A percentile compares a stretch with the other conserved stretches of the same genome.
phyloP scores from a whole-genome alignment of 2,113 vertebrate species.

The Notothenia rossii region DNA sequence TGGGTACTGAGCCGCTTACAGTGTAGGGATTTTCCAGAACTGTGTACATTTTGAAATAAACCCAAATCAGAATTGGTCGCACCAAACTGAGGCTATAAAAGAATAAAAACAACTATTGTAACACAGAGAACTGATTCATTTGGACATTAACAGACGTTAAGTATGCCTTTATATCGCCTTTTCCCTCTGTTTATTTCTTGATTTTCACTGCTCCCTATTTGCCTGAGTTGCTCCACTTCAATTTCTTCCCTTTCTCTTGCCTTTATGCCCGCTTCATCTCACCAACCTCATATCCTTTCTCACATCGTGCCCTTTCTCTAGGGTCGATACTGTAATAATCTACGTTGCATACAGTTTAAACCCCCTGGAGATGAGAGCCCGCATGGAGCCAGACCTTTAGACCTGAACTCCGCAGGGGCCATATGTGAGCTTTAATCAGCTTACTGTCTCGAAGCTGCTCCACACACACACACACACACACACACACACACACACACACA shows the following conservation, averaged over 20 bases:
- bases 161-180: not conserved
- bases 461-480: conserved; percentile 22
- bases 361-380: conserved; percentile 34
- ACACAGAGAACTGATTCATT: not conserved
- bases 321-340: not conserved
- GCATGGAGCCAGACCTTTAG: conserved; percentile 33
- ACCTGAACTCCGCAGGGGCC: conserved; percentile 44
- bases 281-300: not conserved
- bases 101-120: not conserved
- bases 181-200: not conserved
- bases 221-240: not conserved
- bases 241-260: not conserved
- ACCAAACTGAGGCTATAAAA: not conserved
- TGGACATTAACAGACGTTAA: not conserved
- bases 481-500: conserved; percentile 20
- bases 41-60: conserved; percentile 9
- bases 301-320: conserved; percentile 4
- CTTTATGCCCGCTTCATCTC: not conserved
- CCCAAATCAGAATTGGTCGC: not conserved
- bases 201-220: not conserved
- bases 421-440: conserved; percentile 76
- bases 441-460: conserved; percentile 63
- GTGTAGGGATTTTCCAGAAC: not conserved
- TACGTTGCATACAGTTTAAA: conserved; percentile 5
- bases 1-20: conserved; percentile 31